Base-by-base conservation (phyloP, 2,797 vertebrate species). In the Oreochromis grahami region DNA sequence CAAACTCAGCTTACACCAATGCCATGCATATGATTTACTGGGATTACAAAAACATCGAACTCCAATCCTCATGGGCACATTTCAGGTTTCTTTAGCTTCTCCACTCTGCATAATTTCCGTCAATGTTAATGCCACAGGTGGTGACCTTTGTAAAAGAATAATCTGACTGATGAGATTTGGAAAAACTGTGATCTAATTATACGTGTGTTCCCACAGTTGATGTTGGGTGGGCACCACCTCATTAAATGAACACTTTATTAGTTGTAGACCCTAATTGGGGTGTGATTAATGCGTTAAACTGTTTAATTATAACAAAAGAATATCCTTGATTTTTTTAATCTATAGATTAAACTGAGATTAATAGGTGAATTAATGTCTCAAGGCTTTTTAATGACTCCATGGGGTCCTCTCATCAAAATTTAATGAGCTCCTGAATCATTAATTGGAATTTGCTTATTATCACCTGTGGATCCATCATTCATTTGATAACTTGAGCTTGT, bases 361-460 rank as follows among this genome's bases (percentile, higher is more conserved):
- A 91, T 89, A 45, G 85, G 70, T 87, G 78, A 92, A 89, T 92
- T 92, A 92, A 92, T 91, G 85, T 92, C 86, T 85, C 83, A 58
- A 53, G 80, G 85, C 88, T 85, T 76, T 55, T 72, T 93, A 93
- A 94, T 93, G 87, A 88, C 88, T 90, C 87, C 87, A 88, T 85
- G 74, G 90, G 92, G 86, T 89, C 83, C 41, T 80, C 87, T 89
- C 87, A 90, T 96, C 88, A 88, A 90, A 89, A 74, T 93, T 91
- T 94, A 92, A 96, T 53, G 80, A 93, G 87, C 86, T 83, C 56
- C 87, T 95, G 92, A 95, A 96, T 95, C 91, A 95, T 96, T 95
- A 85, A 96, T 94, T 85, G 83, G 84, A 94, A 90, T 95, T 91
- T 91, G 86, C 88, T 93, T 92, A 93, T 95, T 89, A 93, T 94